Conservation (phyloP, 1,140 invertebrate species). For the Bombus waltoni region DNA sequence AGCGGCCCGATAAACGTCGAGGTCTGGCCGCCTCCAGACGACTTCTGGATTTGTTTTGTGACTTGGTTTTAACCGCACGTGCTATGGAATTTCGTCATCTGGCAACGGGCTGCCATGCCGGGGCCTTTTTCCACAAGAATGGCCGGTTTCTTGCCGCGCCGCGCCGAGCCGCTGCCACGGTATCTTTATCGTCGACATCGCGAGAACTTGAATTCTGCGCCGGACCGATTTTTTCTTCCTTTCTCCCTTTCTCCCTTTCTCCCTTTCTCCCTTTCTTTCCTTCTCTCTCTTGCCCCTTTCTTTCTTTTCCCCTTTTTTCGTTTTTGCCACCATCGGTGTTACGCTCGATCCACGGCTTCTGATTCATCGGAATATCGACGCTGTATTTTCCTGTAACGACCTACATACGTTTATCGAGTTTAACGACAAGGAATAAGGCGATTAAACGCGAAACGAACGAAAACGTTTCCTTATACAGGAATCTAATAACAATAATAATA, state of each 20-base stretch:
- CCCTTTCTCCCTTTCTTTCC: accelerated
- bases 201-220: conserved; percentile 30
- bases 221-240: background rate
- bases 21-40: conserved; percentile 67
- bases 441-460: no score
- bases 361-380: no score
- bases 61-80: conserved; percentile 69
- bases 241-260: background rate
- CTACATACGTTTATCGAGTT: no score
- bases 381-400: no score
- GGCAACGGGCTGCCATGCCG: conserved; percentile 69
- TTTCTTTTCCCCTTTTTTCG: no score
- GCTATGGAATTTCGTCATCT: conserved; percentile 77
- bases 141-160: conserved; percentile 33
- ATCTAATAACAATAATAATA: no score
- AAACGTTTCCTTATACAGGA: no score
- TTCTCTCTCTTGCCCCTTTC: no score
- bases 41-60: conserved; percentile 71
- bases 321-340: background rate
- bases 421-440: no score
- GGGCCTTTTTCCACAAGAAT: conserved; percentile 52
- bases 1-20: conserved; percentile 68
- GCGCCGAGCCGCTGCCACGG: conserved; percentile 4
- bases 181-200: conserved; percentile 38
- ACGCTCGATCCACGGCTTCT: background rate